Base-by-base conservation (phyloP, 2,113 vertebrate species). In the Ceyx melanurus region DNA sequence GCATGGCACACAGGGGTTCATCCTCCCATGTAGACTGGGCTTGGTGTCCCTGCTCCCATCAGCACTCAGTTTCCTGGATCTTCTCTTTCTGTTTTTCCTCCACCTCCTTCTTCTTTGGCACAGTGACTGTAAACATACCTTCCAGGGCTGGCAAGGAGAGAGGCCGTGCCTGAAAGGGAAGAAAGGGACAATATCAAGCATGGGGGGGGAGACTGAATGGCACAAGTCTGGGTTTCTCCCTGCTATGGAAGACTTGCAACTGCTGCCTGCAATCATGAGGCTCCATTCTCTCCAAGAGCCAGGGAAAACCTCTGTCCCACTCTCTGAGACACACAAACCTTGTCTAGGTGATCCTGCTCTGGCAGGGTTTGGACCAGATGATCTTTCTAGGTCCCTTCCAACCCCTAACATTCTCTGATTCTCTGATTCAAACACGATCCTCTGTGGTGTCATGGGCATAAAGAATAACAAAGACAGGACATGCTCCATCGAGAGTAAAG, bases 71-170 rank as follows among this genome's bases (percentile, higher is more conserved):
- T 51, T 96, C 87, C 42, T 95, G 91, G 33, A 40, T 78, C 46
- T 92, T 95, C 75, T 67, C 83, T 46, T 96, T 83, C 65, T 92
- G 91, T 61, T 61, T 77, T 43, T 90, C 72, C 43, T 92, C 79
- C 75, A 80, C 15, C 23, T 57, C 77, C 54, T 25, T 16, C 77
- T 94, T 97, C 43, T 42, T 42, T 0, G 88, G 92, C 70, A 89
- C 58, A 42, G 35, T 15, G 57, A 54, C 37, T 43, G 88, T 35
- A 51, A 70, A 17, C n/a, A 93, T 88, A 54, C 75, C 71, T 67
- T 96, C 95, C 86, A 97, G 74, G 0, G 93, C 95, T 58, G 95
- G 93, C 66, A 96, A 96, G 37, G 86, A 68, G 28, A 61, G 78
- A 64, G 66, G 2, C 25, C 1, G 48, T 3, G 10, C 58, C 97